Percentiles rank a stretch among this genome's conserved stretches.
phyloP scores from a whole-genome alignment of 2,797 vertebrate species.

The Danionella dracula region DNA sequence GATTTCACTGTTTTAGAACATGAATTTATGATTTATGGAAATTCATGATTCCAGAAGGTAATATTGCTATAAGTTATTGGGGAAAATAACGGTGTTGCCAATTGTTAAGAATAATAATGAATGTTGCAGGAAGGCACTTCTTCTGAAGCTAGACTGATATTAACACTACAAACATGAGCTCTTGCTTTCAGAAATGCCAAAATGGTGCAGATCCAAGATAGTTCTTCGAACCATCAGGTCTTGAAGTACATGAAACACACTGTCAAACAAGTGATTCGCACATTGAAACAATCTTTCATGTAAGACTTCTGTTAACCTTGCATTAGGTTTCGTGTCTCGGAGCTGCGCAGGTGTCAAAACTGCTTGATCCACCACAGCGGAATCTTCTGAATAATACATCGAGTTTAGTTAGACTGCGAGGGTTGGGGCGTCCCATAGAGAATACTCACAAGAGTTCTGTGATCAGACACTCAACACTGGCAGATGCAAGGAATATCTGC shows the following conservation, averaged over 20 bases:
- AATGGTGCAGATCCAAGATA: background rate
- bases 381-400: constrained; percentile 68
- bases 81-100: no score
- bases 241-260: constrained; percentile 1
- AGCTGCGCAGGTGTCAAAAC: constrained; percentile 36
- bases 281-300: constrained; percentile 17
- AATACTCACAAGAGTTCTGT: constrained; percentile 49
- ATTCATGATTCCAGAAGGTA: no score
- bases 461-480: constrained; percentile 40
- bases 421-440: constrained; percentile 54
- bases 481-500: constrained; percentile 6
- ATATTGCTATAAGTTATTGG: no score
- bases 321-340: constrained; percentile 22
- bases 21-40: no score
- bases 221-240: background rate
- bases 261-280: constrained; percentile 13
- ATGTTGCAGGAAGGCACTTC: no score
- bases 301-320: constrained; percentile 32
- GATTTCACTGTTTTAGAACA: no score
- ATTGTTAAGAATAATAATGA: no score
- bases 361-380: constrained; percentile 23
- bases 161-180: background rate
- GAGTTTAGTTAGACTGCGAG: constrained; percentile 66
- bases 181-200: background rate
- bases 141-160: no score